Evolutionary conservation across 2,888 invertebrate genomes (phyloP).

Genomic region (Stegophylla sp.): DNA sequence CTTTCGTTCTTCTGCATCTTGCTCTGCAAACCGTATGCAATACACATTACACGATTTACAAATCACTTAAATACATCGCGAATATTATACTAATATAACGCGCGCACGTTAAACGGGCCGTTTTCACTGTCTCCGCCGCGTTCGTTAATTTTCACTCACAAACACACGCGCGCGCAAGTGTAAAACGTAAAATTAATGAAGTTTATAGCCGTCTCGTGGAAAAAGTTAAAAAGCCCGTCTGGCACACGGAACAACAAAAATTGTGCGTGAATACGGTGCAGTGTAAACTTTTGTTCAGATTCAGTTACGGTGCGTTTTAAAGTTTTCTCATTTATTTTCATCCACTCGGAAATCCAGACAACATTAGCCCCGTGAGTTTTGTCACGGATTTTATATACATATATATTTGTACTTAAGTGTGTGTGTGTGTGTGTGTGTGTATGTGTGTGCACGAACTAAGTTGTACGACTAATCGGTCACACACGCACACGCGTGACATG

Average conservation of each 20-base stretch:
- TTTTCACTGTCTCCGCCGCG: too few species aligned
- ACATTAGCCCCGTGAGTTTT: neutral
- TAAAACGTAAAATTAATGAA: conserved; percentile 12
- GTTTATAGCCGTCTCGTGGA: neutral
- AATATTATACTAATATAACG: neutral
- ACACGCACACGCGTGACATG: neutral
- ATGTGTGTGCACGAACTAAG: too few species aligned
- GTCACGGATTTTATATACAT: neutral
- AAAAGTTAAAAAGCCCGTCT: neutral
- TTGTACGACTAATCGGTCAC: conserved; percentile 1
- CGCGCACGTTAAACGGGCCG: neutral
- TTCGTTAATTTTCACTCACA: neutral
- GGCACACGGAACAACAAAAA: neutral
- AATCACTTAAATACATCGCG: neutral
- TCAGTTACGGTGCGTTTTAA: neutral
- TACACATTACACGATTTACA: too few species aligned
- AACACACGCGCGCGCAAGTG: neutral
- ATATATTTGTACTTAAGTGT: too few species aligned
- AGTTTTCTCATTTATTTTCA: conserved; percentile 32
- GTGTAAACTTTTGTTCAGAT: conserved; percentile 18
- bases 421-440: neutral
- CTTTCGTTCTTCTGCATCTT: too few species aligned
- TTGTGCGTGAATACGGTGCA: neutral
- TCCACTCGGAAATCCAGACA: conserved; percentile 16
- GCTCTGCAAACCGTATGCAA: too few species aligned